A percentile compares a stretch with the other conserved stretches of the same genome.
Conservation (phyloP, 1,140 invertebrate genomes). For the Tetragonula clypearis region DNA sequence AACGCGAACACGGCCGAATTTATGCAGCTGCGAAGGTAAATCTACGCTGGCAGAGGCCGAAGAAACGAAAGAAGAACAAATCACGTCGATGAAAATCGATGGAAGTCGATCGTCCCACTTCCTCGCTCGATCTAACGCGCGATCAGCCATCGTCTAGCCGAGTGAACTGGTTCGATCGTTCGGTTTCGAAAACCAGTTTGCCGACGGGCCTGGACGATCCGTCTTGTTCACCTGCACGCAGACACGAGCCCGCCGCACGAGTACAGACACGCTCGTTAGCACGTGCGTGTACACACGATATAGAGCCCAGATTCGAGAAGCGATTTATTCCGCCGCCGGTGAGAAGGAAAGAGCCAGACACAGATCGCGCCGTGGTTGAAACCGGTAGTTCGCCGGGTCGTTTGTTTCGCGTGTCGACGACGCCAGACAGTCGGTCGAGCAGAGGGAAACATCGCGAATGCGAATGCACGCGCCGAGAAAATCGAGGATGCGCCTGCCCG, state of each 20-base stretch:
- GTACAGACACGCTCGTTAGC: slow-evolving; percentile 39
- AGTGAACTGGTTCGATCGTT: slow-evolving; percentile 62
- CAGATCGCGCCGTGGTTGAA: slow-evolving; percentile 42
- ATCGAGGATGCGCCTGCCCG: background rate
- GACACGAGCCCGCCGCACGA: background rate
- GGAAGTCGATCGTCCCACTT: slow-evolving; percentile 48
- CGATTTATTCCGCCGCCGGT: slow-evolving; percentile 46
- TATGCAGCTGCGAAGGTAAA: background rate
- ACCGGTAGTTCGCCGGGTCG: slow-evolving; percentile 48
- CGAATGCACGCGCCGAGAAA: background rate
- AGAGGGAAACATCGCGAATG: slow-evolving; percentile 14
- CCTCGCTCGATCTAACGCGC: slow-evolving; percentile 13
- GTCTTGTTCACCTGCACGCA: slow-evolving; percentile 49
- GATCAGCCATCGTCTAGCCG: slow-evolving; percentile 51
- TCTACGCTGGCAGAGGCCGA: background rate
- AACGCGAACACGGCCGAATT: background rate
- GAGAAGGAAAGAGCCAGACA: slow-evolving; percentile 25
- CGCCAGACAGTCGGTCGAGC: slow-evolving; percentile 25
- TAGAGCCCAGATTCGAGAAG: slow-evolving; percentile 55
- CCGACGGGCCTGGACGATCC: slow-evolving; percentile 42
- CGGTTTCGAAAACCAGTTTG: slow-evolving; percentile 61
- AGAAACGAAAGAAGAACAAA: slow-evolving; percentile 28
- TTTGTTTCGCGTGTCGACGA: slow-evolving; percentile 31
- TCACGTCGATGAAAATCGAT: background rate
- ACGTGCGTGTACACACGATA: slow-evolving; percentile 46